Conservation (phyloP, 2,888 invertebrate genomes). For the Lepidonotus clava region DNA sequence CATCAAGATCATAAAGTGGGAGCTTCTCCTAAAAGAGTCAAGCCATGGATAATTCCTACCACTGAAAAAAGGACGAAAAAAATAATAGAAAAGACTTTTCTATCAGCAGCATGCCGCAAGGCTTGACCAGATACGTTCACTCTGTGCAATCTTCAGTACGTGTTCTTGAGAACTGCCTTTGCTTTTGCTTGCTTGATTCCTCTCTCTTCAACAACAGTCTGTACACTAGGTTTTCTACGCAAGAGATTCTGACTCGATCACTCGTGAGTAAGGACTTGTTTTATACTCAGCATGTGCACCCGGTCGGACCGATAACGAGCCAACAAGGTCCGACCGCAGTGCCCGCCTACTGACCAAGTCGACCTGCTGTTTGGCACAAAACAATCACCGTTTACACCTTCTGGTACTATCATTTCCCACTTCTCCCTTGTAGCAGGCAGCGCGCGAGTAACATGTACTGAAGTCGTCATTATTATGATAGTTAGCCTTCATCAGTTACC, state of each 20-base stretch:
- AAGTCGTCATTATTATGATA: slow-evolving; percentile 24
- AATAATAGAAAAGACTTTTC: neutral
- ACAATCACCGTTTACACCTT: slow-evolving; percentile 15
- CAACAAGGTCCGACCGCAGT: slow-evolving; percentile 13
- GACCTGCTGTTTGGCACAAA: slow-evolving; percentile 42
- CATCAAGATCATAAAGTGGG: neutral
- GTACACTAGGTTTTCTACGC: slow-evolving; percentile 25
- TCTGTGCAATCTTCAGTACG: slow-evolving; percentile 35
- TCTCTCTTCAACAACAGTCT: slow-evolving; percentile 24
- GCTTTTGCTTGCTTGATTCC: neutral
- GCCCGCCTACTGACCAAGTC: neutral
- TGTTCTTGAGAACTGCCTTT: slow-evolving; percentile 21
- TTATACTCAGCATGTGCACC: neutral
- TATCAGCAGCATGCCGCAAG: slow-evolving; percentile 11
- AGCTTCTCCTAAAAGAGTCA: neutral
- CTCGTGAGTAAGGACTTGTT: slow-evolving; percentile 34
- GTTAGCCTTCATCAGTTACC: slow-evolving; percentile 21
- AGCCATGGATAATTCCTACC: slow-evolving; percentile 43
- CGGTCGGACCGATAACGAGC: neutral
- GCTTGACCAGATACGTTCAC: neutral
- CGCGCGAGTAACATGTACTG: slow-evolving; percentile 52
- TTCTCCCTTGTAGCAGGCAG: slow-evolving; percentile 23
- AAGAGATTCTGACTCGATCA: slow-evolving; percentile 51
- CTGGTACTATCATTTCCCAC: slow-evolving; percentile 25
- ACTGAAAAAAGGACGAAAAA: slow-evolving; percentile 27